Base-by-base conservation (phyloP, 2,113 vertebrate genomes). In the Pedetes capensis region DNA sequence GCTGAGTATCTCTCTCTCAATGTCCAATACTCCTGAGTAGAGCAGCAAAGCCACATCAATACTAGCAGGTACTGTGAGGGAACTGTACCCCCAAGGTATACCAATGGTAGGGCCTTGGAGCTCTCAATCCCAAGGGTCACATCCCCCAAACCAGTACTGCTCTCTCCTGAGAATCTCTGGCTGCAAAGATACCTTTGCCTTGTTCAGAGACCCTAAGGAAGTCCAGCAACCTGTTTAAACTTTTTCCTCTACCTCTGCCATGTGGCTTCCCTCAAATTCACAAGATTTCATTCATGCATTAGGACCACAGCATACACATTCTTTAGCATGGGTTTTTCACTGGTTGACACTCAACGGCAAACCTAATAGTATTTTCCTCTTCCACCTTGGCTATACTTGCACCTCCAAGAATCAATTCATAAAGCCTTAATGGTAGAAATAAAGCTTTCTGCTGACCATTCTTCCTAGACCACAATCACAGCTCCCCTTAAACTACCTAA, bases 371-470 rank as follows among this genome's bases (percentile, higher is more conserved):
- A 44, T 87, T 91, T 82, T 37, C 74, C 79, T 57, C 27, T 47
- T 92, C 42, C 16, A 44, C 53, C 37, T 57, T 53, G 55, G 44
- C 47, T 75, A 57, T 5, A 66, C 2, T n/a, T 80, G 75, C 7
- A 1, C 55, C 89, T 92, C 42, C 18, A n/a, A 94, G 44, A 95
- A 68, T 85, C 75, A 69, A 92, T 59, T 72, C 89, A 66, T 47
- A 84, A 94, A 97, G 80, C 71, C 83, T 91, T 42, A 57, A 68
- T 25, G 71, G 57, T 47, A 74, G 76, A 90, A 93, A 90, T 76
- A 84, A 96, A 95, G 78, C 84, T 85, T 80, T 55, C 63, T 44
- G n/a, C n/a, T 80, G 37, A 64, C 84, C 89, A 89, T 80, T 93
- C 82, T 83, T 87, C 57, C 49, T 16, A 72, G 32, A 51, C 44